Evolutionary conservation across 2,113 vertebrate genomes (phyloP).

Genomic region (Oceanodroma tethys): DNA sequence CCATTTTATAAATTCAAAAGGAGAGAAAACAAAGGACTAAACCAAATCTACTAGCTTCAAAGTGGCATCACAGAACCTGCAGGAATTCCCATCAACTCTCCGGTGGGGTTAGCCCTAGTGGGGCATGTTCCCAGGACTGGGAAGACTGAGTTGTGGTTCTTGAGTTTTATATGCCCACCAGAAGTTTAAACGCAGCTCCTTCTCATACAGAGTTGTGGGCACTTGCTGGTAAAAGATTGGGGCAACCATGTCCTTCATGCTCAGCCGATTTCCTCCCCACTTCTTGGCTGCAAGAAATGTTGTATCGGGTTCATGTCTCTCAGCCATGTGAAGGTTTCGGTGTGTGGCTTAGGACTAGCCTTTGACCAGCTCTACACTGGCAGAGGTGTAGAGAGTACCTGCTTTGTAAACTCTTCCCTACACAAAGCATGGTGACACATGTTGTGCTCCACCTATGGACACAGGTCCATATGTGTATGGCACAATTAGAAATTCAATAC

Average conservation of each 20-base stretch:
- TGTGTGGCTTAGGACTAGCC: neutral
- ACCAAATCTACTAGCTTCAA: neutral
- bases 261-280: neutral
- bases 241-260: neutral
- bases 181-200: neutral
- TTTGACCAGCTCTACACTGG: neutral
- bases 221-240: neutral
- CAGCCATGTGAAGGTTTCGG: neutral
- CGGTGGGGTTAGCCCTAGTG: neutral
- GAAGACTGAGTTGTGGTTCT: neutral
- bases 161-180: neutral
- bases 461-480: no score
- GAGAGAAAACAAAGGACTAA: neutral
- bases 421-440: neutral
- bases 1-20: neutral
- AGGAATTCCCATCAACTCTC: neutral
- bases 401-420: neutral
- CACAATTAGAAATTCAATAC: neutral
- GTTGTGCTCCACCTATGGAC: neutral
- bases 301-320: fast-evolving
- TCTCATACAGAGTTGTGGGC: neutral
- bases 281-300: neutral
- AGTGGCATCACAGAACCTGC: neutral
- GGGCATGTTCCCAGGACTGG: neutral
- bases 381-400: neutral